Base-by-base conservation (phyloP, 2,888 invertebrate species). In the Aquatica leii region DNA sequence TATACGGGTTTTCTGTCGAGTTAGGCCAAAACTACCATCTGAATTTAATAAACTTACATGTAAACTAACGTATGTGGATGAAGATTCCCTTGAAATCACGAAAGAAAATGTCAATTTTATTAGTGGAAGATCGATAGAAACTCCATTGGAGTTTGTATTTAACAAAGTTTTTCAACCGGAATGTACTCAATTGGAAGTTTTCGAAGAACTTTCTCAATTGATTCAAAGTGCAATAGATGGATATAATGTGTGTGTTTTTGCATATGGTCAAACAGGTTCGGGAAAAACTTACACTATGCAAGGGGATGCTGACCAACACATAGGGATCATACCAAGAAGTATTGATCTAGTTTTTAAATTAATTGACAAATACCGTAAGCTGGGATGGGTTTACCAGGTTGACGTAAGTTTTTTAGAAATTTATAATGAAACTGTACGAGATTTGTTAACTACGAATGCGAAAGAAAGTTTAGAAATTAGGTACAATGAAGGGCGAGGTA, bases 271-370 rank as follows among this genome's bases (percentile, higher is more conserved):
- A n/a, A n/a, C n/a, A n/a, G n/a, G n/a, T n/a, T n/a, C n/a, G n/a
- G 95, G 95, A 0, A 95, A 95, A 82, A 95, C 95, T 0, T 93
- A 89, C 74, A 95, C 95, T 0, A 95, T 95, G 95, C 94, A 94
- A 83, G 70, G 60, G 15, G 9, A 57, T 17, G 18, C 58, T 11
- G 51, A 59, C 1, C 52, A 60, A 34, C 24, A 68, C 73, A 49
- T 87, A 76, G 95, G 95, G 8, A 93, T 95, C 80, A 94, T 95
- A 72, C 94, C 95, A 0, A 83, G 94, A 66, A 90, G 94, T 0
- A 90, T 94, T 12, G 85, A 88, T 71, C 86, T 91, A 78, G 88
- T 96, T 52, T 96, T 95, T 73, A 83, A 87, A 20, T 86, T 87
- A 40, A 89, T 92, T 74, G 84, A 85, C 55, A 86, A 88, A 55